A percentile compares a stretch with the other conserved stretches of the same genome.
Evolutionary conservation across 2,888 invertebrate genomes (phyloP).

Genomic region (Mythimna albipuncta): DNA sequence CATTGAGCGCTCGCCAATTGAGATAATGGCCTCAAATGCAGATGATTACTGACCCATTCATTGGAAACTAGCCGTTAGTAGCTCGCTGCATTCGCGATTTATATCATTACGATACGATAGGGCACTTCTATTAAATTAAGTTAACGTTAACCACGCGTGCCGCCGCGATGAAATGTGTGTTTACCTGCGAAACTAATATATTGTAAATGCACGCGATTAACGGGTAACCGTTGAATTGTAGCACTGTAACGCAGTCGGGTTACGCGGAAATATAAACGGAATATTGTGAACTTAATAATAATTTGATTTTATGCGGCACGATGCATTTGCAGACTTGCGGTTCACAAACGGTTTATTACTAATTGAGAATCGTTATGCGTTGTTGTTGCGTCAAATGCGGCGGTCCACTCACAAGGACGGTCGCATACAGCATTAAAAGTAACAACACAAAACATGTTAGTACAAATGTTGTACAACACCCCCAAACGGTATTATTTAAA

Average conservation of each 20-base stretch:
- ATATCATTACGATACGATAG: constrained; percentile 75
- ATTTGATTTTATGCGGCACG: constrained; percentile 68
- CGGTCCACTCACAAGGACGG: constrained; percentile 26
- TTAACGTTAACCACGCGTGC: constrained; percentile 78
- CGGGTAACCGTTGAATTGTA: constrained; percentile 63
- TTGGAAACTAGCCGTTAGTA: constrained; percentile 84
- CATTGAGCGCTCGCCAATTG: constrained; percentile 89
- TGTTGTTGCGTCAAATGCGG: constrained; percentile 47
- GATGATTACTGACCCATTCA: constrained; percentile 89
- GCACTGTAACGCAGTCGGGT: constrained; percentile 61
- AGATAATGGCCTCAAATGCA: constrained; percentile 89
- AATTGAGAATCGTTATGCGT: constrained; percentile 67
- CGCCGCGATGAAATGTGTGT: constrained; percentile 69
- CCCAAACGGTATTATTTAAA: constrained; percentile 33
- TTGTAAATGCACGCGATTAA: constrained; percentile 66
- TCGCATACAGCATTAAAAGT: constrained; percentile 29
- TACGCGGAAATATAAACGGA: constrained; percentile 68
- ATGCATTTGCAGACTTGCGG: constrained; percentile 71
- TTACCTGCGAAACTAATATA: constrained; percentile 69
- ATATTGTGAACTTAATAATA: constrained; percentile 71
- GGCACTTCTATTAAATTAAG: constrained; percentile 78
- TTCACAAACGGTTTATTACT: constrained; percentile 69
- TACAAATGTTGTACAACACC: constrained; percentile 27
- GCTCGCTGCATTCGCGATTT: constrained; percentile 77
- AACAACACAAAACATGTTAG: constrained; percentile 22